Conservation (phyloP, 2,888 invertebrate genomes). For the Drosophila siamana region DNA sequence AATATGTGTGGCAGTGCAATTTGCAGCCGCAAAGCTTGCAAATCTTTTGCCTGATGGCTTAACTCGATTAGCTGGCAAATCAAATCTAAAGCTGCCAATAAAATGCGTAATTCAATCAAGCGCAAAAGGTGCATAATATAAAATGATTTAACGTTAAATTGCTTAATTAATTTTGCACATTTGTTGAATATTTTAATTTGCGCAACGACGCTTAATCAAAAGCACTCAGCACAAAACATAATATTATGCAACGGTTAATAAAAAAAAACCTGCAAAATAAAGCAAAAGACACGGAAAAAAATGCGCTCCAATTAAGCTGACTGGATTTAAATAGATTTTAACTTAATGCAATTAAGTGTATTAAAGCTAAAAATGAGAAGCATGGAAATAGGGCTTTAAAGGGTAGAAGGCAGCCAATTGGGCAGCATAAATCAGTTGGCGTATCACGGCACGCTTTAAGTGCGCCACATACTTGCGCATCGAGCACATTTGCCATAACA, state of each 20-base stretch:
- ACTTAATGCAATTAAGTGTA: neutral
- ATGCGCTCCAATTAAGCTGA: neutral
- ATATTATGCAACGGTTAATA: constrained; percentile 8
- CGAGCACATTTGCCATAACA: constrained; percentile 29
- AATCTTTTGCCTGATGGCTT: neutral
- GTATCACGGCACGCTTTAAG: neutral
- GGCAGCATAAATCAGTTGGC: neutral
- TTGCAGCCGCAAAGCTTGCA: neutral
- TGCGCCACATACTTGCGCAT: constrained; percentile 6
- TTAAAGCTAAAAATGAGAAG: neutral
- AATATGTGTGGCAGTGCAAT: neutral
- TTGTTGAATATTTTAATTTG: constrained; percentile 10
- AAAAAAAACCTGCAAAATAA: neutral
- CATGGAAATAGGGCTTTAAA: neutral
- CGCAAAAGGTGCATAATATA: neutral
- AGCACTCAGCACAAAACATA: neutral
- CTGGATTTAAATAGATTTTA: neutral
- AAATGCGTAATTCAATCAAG: neutral
- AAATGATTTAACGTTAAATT: constrained; percentile 2
- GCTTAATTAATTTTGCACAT: constrained; percentile 16
- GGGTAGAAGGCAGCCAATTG: neutral
- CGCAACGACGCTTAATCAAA: neutral
- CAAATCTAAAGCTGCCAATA: constrained; percentile 1
- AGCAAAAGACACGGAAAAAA: neutral
- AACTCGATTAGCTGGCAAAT: constrained; percentile 4